Evolutionary conservation across 2,113 vertebrate species (phyloP), one percentile per base, ranked within the genome.

Genomic region (Nipponia nippon): DNA sequence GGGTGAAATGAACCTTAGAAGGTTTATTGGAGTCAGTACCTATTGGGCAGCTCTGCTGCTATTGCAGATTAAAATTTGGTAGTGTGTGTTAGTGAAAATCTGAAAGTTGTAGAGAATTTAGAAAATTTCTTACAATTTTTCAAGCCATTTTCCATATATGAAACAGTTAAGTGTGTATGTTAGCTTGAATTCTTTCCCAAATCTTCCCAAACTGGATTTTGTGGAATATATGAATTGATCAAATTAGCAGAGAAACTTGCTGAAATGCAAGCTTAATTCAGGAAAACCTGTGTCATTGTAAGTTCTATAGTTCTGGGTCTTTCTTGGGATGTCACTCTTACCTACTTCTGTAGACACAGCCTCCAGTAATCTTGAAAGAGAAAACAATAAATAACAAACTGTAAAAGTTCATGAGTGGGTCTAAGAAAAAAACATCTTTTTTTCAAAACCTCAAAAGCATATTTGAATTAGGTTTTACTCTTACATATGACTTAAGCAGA

Each of bases 201-300:
- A 56, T 52, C n/a, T 67, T 53, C 47, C 10, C 10, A 69, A 69
- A 73, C 2, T 55, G 3, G 12, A 19, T 26, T 46, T 77, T 75
- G 29, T 47, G 5, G 0, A 82, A 66, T 23, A 30, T 52, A 47
- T 3, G 0, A 44, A 25, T 18, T 2, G 1, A 70, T 44, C 6
- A 36, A 12, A n/a, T 66, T 69, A n/a, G 47, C 29, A 75, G 9
- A 81, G 8, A 55, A 69, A 61, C 3, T 36, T 56, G 3, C 6
- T 58, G 23, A 80, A 76, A 69, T 34, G 7, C 16, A 82, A 87
- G 6, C 2, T 66, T 58, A 38, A 67, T 67, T 69, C 11, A 80
- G 22, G 63, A 80, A 67, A 50, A 7, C 3, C 16, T 20, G 2
- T 20, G 18, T 16, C 36, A 5, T 26, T 83, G 6, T 27, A 67